phyloP scores from a whole-genome alignment of 2,797 vertebrate species.

The Sebastes kiyomatsui region DNA sequence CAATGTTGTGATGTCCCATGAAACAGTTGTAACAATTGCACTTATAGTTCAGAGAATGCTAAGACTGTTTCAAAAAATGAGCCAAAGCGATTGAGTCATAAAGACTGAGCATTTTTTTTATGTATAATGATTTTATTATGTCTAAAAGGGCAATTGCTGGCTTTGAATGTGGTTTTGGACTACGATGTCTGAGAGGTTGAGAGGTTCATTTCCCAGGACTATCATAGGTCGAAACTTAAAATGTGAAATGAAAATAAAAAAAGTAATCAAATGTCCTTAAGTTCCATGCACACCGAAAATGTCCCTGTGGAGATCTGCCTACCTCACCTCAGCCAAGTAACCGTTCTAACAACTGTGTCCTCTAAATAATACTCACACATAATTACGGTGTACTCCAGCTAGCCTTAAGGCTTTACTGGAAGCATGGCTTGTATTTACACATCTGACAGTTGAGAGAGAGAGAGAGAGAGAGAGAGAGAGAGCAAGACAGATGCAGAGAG shows the following conservation, averaged over 20 bases:
- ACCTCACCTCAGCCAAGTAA: constrained; percentile 38
- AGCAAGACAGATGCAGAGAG: constrained; percentile 30
- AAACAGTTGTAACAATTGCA: no score
- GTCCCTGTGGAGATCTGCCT: constrained; percentile 25
- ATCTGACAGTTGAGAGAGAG: constrained; percentile 59
- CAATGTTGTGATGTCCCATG: no score
- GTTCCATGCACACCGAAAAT: constrained; percentile 1
- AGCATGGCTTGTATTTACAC: constrained; percentile 68
- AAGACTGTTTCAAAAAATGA: no score
- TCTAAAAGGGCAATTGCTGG: background rate
- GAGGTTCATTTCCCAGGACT: background rate
- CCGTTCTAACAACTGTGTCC: constrained; percentile 44
- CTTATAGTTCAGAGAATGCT: no score
- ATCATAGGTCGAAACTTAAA: background rate
- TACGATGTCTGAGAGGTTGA: background rate
- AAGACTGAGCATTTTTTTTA: background rate
- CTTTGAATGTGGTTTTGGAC: constrained; percentile 2
- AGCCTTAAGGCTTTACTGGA: constrained; percentile 69
- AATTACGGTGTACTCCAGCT: constrained; percentile 64
- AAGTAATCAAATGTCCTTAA: background rate
- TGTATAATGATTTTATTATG: background rate
- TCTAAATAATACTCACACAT: constrained; percentile 64
- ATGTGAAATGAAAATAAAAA: background rate
- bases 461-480: background rate
- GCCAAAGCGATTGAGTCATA: no score